phyloP scores from a whole-genome alignment of 2,113 vertebrate species.

The Neodon shergylaensis region DNA sequence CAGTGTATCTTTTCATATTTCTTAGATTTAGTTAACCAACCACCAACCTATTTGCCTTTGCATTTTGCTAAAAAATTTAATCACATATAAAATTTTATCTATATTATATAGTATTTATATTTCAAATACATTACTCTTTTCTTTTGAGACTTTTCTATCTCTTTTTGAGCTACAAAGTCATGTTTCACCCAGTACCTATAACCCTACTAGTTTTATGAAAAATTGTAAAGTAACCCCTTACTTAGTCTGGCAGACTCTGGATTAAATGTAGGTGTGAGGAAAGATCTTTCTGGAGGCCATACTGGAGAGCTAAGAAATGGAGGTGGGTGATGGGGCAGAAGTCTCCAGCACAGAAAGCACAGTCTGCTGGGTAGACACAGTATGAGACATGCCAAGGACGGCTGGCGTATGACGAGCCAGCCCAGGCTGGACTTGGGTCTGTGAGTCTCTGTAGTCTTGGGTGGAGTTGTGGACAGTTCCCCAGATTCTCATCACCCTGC shows the following conservation, averaged over 20 bases:
- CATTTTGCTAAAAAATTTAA: background rate
- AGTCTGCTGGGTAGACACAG: background rate
- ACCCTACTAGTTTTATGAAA: background rate
- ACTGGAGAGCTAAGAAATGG: background rate
- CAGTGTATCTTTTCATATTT: background rate
- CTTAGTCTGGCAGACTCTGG: background rate
- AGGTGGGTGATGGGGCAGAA: background rate
- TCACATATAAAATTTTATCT: background rate
- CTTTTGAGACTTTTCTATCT: conserved; percentile 9
- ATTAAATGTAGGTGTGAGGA: background rate
- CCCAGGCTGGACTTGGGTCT: background rate
- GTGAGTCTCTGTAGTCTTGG: background rate
- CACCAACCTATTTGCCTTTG: background rate
- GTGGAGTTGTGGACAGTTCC: background rate
- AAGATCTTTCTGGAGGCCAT: background rate
- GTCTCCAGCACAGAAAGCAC: background rate
- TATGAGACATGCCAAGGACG: no score
- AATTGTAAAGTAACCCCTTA: background rate
- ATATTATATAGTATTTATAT: background rate
- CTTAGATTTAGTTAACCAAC: background rate
- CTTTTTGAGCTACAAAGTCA: conserved; percentile 15
- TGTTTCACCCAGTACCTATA: background rate
- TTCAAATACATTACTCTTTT: background rate
- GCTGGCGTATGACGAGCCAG: background rate
- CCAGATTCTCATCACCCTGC: background rate